Evolutionary conservation across 23 tunicate species (phyloP).

Genomic region (Clavelina lepadiformis): DNA sequence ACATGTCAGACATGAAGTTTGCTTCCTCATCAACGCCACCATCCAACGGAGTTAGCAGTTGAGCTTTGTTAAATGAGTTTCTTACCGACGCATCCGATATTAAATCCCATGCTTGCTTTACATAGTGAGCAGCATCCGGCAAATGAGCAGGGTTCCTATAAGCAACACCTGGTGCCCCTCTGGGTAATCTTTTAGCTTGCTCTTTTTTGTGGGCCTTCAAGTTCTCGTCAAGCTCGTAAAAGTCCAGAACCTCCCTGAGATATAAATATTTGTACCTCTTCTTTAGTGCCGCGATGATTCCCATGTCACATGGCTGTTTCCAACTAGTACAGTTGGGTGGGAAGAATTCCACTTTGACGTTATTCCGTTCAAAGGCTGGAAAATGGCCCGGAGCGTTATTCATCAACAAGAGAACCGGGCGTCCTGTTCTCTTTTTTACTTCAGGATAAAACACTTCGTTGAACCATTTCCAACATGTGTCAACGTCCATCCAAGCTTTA

Average conservation of each 20-base stretch:
- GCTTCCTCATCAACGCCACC: slow-evolving; percentile 27
- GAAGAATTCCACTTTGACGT: slow-evolving; percentile 15
- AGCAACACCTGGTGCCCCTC: slow-evolving; percentile 24
- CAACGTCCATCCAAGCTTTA: slow-evolving; percentile 42
- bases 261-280: slow-evolving; percentile 28
- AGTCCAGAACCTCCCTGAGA: slow-evolving; percentile 24
- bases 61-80: slow-evolving; percentile 25
- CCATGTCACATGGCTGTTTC: slow-evolving; percentile 47
- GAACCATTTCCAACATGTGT: slow-evolving; percentile 43
- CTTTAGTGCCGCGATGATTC: slow-evolving; percentile 46
- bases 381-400: slow-evolving; percentile 39
- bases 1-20: slow-evolving; percentile 18
- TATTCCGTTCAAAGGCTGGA: slow-evolving; percentile 22
- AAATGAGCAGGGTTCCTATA: slow-evolving; percentile 36
- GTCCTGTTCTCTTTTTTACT: slow-evolving; percentile 33
- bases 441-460: slow-evolving; percentile 33
- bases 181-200: slow-evolving; percentile 20
- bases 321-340: slow-evolving; percentile 33
- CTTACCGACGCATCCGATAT: slow-evolving; percentile 23
- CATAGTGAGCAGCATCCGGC: slow-evolving; percentile 39
- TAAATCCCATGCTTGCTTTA: slow-evolving; percentile 23
- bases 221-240: slow-evolving; percentile 19
- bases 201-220: slow-evolving; percentile 2
- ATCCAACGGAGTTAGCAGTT: slow-evolving; percentile 24
- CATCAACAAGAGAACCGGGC: slow-evolving; percentile 30